Base-by-base conservation (phyloP, 2,797 vertebrate genomes). In the Enteromius fasciolatus region DNA sequence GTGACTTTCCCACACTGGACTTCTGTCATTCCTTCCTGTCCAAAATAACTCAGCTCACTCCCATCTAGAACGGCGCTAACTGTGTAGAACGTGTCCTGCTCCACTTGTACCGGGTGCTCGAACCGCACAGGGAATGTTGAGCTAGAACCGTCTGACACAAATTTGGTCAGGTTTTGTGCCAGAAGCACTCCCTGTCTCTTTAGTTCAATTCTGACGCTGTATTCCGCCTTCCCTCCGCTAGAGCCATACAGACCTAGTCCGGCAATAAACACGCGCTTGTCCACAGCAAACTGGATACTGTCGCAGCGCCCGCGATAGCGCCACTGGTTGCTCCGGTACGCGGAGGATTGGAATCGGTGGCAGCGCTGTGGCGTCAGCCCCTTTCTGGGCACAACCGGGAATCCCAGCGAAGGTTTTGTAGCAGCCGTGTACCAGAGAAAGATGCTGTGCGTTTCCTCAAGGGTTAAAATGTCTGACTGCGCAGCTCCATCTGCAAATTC, bases 341-440 rank as follows among this genome's bases (percentile, higher is more conserved):
- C 97, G 0, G 97, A 97, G 0, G 97, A 98, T 89, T 99, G 97
- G 87, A 99, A 99, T 48, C 98, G 95, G 78, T 97, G 97, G 92
- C 98, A 99, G 17, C 93, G 90, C 90, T 98, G 97, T 0, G 97
- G 95, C 0, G 88, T 87, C 0, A 99, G 91, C 44, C 98, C 98
- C 87, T 93, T 91, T 84, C 98, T 91, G 17, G 96, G 92, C 0
- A 88, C 88, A 86, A 96, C 87, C 0, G 97, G 97, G 85, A 98
- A 99, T 87, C 95, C 96, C 67, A 98, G 91, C 2, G 90, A 83
- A 0, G 98, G 98, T 92, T 99, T 99, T 12, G 96, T 97, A 12
- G 96, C 95, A 0, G 98, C 98, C 0, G 98, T 99, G 94, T 97
- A 98, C 98, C 98, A 99, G n/a, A 99, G 93, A 93, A 99, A 99